phyloP scores from a whole-genome alignment of 2,888 invertebrate genomes.

The Cordilura impudica region DNA sequence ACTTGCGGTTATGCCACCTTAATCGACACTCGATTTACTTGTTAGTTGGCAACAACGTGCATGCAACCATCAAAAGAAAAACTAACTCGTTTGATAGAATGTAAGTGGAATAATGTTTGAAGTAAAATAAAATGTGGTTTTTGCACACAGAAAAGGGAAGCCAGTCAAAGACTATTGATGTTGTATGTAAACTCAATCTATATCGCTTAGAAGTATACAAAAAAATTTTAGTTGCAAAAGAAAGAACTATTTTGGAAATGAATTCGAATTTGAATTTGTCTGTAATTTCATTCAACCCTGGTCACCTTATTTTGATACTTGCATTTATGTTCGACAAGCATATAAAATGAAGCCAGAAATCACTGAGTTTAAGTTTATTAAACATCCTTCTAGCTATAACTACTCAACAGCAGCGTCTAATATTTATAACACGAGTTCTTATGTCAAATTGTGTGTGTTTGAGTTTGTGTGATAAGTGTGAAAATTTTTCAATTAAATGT shows the following conservation, averaged over 20 bases:
- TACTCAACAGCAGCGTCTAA: constrained; percentile 13
- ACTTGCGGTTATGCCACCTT: constrained; percentile 63
- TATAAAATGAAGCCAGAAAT: constrained; percentile 37
- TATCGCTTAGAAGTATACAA: too few species aligned
- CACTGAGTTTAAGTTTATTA: constrained; percentile 22
- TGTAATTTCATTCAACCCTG: background rate
- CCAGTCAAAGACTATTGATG: too few species aligned
- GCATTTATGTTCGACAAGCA: constrained; percentile 36
- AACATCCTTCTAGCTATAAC: constrained; percentile 20
- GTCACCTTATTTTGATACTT: constrained; percentile 27
- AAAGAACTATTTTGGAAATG: too few species aligned
- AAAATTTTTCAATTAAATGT: constrained; percentile 59
- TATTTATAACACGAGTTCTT: background rate
- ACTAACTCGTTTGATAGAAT: constrained; percentile 13
- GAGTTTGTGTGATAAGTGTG: constrained; percentile 32
- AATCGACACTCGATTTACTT: constrained; percentile 63
- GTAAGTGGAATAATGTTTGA: background rate
- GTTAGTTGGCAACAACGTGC: constrained; percentile 46
- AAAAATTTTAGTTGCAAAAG: too few species aligned
- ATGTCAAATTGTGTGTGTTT: background rate
- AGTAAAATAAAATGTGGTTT: background rate
- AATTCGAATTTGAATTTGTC: background rate
- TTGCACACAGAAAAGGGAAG: background rate
- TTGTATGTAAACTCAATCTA: too few species aligned
- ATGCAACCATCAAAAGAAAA: constrained; percentile 10